phyloP scores from a whole-genome alignment of 2,797 vertebrate genomes.

The Buphagus erythrorhynchus region DNA sequence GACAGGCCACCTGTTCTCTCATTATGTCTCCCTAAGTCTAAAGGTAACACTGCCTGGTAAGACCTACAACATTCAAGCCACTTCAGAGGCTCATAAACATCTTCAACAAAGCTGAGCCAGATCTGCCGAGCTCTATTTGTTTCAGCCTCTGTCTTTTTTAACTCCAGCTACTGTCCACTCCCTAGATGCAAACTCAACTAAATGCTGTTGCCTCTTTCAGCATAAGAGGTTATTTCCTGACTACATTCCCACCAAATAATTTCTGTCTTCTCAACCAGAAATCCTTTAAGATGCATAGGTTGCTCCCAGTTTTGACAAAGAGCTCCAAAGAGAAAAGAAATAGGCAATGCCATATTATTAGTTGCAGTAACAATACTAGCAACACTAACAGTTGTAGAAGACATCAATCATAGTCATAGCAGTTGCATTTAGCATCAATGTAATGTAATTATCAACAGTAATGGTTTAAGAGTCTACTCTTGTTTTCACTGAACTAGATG shows the following conservation, averaged over 20 bases:
- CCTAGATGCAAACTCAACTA: slow-evolving; percentile 28
- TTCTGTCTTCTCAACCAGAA: slow-evolving; percentile 1
- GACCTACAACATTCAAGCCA: not conserved
- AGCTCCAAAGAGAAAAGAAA: not conserved
- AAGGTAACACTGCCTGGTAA: not conserved
- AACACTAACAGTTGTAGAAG: not conserved
- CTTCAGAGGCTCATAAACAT: not conserved
- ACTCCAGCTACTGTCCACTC: slow-evolving; percentile 29
- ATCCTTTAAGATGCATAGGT: not conserved
- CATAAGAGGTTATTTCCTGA: slow-evolving; percentile 25
- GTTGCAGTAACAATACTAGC: not conserved
- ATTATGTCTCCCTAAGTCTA: not conserved
- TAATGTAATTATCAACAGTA: not conserved
- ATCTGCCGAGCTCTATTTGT: slow-evolving; percentile 16
- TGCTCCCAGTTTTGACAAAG: not conserved
- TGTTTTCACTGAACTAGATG: slow-evolving; percentile 1
- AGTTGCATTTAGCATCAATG: not conserved
- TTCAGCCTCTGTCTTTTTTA: not conserved
- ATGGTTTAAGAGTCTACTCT: not conserved
- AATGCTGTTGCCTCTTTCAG: slow-evolving; percentile 16
- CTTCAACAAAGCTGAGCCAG: not conserved
- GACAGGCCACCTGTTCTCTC: slow-evolving; percentile 56
- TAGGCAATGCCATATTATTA: not conserved
- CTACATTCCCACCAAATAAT: not conserved
- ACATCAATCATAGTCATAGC: not conserved